A percentile compares a stretch with the other conserved stretches of the same genome.
Conservation (phyloP, 2,888 invertebrate genomes). For the Lathronympha strigana region DNA sequence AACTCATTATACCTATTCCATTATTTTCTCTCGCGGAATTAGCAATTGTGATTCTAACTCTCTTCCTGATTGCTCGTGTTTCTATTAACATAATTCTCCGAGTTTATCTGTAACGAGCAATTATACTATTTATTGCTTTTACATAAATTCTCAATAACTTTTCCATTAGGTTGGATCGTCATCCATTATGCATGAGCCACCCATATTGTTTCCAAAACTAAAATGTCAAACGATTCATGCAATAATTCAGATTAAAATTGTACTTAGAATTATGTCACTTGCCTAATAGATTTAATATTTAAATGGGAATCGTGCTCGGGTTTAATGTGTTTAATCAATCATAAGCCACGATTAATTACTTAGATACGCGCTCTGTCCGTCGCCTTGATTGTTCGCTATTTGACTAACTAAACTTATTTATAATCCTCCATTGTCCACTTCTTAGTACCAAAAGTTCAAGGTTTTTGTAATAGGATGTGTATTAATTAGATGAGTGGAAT, state of each 20-base stretch:
- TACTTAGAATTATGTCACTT: slow-evolving; percentile 80
- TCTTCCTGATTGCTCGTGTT: slow-evolving; percentile 20
- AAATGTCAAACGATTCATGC: slow-evolving; percentile 72
- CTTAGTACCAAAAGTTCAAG: slow-evolving; percentile 79
- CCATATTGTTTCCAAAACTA: slow-evolving; percentile 78
- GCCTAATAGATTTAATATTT: slow-evolving; percentile 79
- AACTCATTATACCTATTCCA: slow-evolving; percentile 29
- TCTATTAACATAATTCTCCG: slow-evolving; percentile 38
- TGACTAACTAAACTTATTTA: slow-evolving; percentile 69
- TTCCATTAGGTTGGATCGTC: slow-evolving; percentile 63
- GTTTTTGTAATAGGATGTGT: slow-evolving; percentile 73
- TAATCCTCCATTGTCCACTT: slow-evolving; percentile 78
- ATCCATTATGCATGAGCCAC: slow-evolving; percentile 73
- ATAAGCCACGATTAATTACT: slow-evolving; percentile 82
- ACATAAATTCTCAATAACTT: slow-evolving; percentile 72
- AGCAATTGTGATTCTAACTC: slow-evolving; percentile 31
- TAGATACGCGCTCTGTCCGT: slow-evolving; percentile 73
- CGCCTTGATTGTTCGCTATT: slow-evolving; percentile 65
- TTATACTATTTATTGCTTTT: slow-evolving; percentile 71
- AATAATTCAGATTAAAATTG: slow-evolving; percentile 79
- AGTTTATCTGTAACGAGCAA: slow-evolving; percentile 59
- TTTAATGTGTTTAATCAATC: slow-evolving; percentile 83
- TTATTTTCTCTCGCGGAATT: slow-evolving; percentile 27
- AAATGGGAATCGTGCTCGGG: slow-evolving; percentile 79
- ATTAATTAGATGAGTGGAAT: slow-evolving; percentile 78